A percentile compares a stretch with the other conserved stretches of the same genome.
Evolutionary conservation across 2,113 vertebrate genomes (phyloP).

Genomic region (Caloenas nicobarica): DNA sequence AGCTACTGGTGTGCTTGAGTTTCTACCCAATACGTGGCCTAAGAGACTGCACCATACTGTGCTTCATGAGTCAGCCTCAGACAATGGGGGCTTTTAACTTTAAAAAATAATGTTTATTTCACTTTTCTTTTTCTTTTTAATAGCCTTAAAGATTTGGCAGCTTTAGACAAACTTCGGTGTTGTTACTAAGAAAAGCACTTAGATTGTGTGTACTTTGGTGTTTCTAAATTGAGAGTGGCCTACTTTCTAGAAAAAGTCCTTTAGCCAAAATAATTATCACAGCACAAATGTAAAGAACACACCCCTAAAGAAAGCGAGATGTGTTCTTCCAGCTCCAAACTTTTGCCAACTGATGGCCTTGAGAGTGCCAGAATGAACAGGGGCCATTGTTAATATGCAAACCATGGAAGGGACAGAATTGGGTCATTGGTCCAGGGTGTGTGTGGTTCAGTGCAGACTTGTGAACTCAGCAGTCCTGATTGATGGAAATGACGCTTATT

Average conservation of each 20-base stretch:
- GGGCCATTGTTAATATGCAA: not conserved
- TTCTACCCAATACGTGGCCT: not conserved
- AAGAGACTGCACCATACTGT: not conserved
- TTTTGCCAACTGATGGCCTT: not conserved
- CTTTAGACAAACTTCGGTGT: not conserved
- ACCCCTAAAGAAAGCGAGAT: not conserved
- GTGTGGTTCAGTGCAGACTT: not conserved
- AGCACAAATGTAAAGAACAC: not conserved
- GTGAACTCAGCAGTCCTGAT: not conserved
- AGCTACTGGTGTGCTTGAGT: not conserved
- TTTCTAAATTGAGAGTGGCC: not conserved
- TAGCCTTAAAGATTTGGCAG: not conserved
- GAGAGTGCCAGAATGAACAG: not conserved
- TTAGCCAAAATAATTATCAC: not conserved
- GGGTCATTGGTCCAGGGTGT: not conserved
- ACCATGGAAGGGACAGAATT: not conserved
- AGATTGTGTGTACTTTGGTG: not conserved
- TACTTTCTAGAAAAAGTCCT: not conserved
- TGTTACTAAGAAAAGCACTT: not conserved
- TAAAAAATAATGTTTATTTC: not conserved
- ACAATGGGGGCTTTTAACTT: not conserved
- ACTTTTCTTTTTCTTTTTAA: not conserved
- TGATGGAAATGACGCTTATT: not conserved
- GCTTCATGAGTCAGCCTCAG: not conserved
- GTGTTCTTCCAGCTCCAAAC: not conserved